A percentile compares a stretch with the other conserved stretches of the same genome.
phyloP scores from a whole-genome alignment of 2,113 vertebrate genomes.

The Scomber scombrus region DNA sequence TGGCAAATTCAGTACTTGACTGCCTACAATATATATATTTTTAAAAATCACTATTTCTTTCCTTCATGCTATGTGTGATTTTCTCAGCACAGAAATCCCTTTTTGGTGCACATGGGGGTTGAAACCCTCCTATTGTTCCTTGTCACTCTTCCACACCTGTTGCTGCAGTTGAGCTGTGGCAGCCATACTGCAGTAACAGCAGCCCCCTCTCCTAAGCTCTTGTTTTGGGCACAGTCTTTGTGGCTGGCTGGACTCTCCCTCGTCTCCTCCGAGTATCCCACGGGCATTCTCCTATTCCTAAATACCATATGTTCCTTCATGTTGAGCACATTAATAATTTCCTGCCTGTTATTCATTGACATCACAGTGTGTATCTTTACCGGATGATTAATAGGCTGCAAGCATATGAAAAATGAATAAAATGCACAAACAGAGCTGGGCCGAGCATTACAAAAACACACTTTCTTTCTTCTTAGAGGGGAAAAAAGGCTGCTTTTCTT shows the following conservation, averaged over 20 bases:
- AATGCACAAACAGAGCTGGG: conserved; percentile 42
- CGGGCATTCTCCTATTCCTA: conserved; percentile 74
- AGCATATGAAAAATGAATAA: conserved; percentile 63
- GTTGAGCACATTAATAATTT: conserved; percentile 77
- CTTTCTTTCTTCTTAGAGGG: conserved; percentile 35
- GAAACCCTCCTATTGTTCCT: conserved; percentile 65
- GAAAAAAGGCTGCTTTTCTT: conserved; percentile 62
- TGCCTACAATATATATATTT: not conserved
- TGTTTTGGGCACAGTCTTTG: conserved; percentile 76
- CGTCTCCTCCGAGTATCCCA: conserved; percentile 59
- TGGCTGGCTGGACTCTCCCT: conserved; percentile 56
- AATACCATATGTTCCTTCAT: conserved; percentile 79
- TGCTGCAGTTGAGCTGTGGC: conserved; percentile 65
- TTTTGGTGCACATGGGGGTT: conserved; percentile 41
- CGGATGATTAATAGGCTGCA: conserved; percentile 75
- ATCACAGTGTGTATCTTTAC: conserved; percentile 60
- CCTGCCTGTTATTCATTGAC: conserved; percentile 67
- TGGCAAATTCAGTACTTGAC: not conserved
- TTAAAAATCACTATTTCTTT: not conserved
- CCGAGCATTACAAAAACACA: conserved; percentile 21
- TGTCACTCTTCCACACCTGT: conserved; percentile 80
- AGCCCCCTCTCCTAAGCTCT: conserved; percentile 65
- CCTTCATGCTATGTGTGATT: conserved; percentile 8
- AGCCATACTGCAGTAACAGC: conserved; percentile 50
- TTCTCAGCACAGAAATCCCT: conserved; percentile 6